A percentile compares a stretch with the other conserved stretches of the same genome.
Conservation (phyloP, 2,797 vertebrate genomes). For the Pangasius djambal region DNA sequence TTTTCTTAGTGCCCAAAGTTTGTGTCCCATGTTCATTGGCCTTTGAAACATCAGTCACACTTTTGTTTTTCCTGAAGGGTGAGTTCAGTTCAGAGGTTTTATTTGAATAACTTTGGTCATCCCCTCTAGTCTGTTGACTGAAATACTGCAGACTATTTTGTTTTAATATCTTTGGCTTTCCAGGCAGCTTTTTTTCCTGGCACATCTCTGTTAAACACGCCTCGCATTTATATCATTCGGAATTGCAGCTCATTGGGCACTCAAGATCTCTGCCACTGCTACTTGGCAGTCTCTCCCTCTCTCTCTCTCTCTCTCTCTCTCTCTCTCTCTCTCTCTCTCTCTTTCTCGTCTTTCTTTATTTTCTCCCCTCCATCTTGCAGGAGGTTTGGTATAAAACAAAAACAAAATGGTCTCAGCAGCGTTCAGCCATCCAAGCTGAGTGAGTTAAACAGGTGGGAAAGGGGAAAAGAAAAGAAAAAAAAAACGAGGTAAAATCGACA, state of each 20-base stretch:
- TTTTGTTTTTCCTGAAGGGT: background rate
- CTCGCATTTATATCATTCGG: background rate
- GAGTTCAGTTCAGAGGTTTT: background rate
- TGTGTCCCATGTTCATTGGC: background rate
- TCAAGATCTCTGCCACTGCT: background rate
- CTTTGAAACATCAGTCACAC: background rate
- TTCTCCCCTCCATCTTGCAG: background rate
- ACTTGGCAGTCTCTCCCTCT: background rate
- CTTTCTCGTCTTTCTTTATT: background rate
- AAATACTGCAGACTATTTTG: background rate
- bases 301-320: background rate
- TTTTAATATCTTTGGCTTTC: background rate
- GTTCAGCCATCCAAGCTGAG: background rate
- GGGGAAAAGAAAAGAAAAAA: no score
- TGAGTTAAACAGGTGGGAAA: background rate
- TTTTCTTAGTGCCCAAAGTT: no score
- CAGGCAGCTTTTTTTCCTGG: slow-evolving; percentile 12
- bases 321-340: background rate
- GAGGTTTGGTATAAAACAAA: background rate
- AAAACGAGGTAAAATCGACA: background rate
- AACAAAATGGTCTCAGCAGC: slow-evolving; percentile 22
- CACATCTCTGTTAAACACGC: slow-evolving; percentile 13
- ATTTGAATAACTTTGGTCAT: background rate
- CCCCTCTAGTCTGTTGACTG: background rate
- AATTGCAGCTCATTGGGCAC: background rate